phyloP scores from a whole-genome alignment of 2,888 invertebrate genomes.

The Onthophagus sagittarius region DNA sequence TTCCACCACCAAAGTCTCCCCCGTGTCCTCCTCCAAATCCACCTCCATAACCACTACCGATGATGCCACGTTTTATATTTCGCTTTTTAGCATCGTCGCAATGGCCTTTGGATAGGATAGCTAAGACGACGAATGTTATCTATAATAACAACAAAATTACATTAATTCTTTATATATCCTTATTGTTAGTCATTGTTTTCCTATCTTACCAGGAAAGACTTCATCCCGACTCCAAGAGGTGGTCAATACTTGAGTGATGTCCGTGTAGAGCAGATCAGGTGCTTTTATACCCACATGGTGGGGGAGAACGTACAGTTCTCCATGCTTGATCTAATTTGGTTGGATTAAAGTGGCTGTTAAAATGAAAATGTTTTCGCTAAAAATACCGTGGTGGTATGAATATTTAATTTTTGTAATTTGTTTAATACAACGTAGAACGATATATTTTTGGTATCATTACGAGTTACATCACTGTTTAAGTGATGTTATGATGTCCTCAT shows the following conservation, averaged over 20 bases:
- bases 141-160: constrained; percentile 26
- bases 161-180: not conserved
- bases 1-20: constrained; percentile 15
- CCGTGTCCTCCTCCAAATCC: constrained; percentile 22
- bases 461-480: no score
- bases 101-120: constrained; percentile 26
- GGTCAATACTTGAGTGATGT: not conserved
- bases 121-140: constrained; percentile 35
- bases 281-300: constrained; percentile 8
- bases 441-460: no score
- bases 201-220: constrained; percentile 6
- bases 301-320: no score
- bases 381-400: no score
- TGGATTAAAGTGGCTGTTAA: no score
- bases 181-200: no score
- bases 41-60: constrained; percentile 10
- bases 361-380: no score
- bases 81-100: constrained; percentile 22
- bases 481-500: no score
- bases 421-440: no score
- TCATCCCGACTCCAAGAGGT: constrained; percentile 6
- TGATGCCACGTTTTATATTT: not conserved
- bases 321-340: no score
- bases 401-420: no score
- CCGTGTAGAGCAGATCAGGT: not conserved